Evolutionary conservation across 2,888 invertebrate species (phyloP).

Genomic region (Megalurothrips usitatus): DNA sequence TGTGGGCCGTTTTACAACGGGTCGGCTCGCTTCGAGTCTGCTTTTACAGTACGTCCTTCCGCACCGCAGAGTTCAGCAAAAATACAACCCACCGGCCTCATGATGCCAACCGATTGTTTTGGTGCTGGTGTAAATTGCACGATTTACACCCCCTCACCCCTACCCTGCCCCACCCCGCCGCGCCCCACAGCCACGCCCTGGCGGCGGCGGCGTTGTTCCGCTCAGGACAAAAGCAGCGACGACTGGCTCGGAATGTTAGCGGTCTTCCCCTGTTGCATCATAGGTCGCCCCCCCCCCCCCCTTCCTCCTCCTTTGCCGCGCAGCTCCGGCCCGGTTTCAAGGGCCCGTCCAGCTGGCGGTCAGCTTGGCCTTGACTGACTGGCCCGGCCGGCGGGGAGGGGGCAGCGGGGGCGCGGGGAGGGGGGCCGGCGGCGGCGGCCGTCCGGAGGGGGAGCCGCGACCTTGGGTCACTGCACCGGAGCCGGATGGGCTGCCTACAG

Average conservation of each 20-base stretch:
- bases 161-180: neutral
- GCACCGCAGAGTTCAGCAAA: too few relatives aligned
- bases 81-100: too few relatives aligned
- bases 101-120: too few relatives aligned
- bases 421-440: neutral
- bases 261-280: slow-evolving; percentile 20
- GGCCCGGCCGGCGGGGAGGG: neutral
- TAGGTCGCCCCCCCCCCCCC: neutral
- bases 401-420: neutral
- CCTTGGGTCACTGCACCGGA: neutral
- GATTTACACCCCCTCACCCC: neutral
- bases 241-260: neutral
- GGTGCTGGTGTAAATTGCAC: too few relatives aligned
- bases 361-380: slow-evolving; percentile 21
- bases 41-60: too few relatives aligned
- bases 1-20: too few relatives aligned
- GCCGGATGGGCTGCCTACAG: neutral
- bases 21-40: too few relatives aligned
- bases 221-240: too few relatives aligned
- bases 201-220: neutral
- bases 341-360: slow-evolving; percentile 13
- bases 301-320: neutral
- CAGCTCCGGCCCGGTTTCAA: neutral
- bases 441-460: neutral
- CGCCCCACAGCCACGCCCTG: slow-evolving; percentile 4